Base-by-base conservation (phyloP, 2,888 invertebrate genomes). In the Ochropacha duplaris region DNA sequence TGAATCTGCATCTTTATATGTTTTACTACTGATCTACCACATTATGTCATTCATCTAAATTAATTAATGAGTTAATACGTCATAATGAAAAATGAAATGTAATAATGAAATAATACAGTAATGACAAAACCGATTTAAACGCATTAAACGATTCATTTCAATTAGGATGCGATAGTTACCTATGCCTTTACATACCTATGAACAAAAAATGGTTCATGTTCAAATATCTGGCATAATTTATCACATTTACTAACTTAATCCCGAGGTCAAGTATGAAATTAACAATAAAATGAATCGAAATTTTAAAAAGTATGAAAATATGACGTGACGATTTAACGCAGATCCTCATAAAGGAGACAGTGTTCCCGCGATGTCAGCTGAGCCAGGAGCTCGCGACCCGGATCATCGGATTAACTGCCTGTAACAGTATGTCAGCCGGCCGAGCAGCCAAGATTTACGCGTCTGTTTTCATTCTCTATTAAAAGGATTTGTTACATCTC, bases 361-460 rank as follows among this genome's bases (percentile, higher is more conserved):
- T 76, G 74, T 76, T 74, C 71, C 73, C 44, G 81, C 78, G 75
- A 72, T 76, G 87, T 83, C 82, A 82, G 82, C 77, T 79, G 79
- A 81, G 75, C 81, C 80, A 73, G 69, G 74, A 74, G 78, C 78
- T 81, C 78, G 77, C 79, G 81, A 87, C 88, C 87, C 87, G 81
- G 81, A 84, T 89, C 89, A 87, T 75, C 76, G 86, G 89, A 88
- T 89, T 89, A 88, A 88, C 88, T 87, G 88, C 84, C 86, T 87
- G 88, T 87, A 88, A 88, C 89, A 86, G 79, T 81, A 77, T 87
- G 87, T 88, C 87, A 87, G 79, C 83, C 83, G 79, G 80, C 79
- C 83, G 81, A 78, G 80, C 82, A 80, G 74, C 78, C 77, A 87
- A 88, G 89, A 89, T 88, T 88, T 88, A 88, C 84, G 86, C 81